Base-by-base conservation (phyloP, 2,888 invertebrate species). In the Ormia ochracea region DNA sequence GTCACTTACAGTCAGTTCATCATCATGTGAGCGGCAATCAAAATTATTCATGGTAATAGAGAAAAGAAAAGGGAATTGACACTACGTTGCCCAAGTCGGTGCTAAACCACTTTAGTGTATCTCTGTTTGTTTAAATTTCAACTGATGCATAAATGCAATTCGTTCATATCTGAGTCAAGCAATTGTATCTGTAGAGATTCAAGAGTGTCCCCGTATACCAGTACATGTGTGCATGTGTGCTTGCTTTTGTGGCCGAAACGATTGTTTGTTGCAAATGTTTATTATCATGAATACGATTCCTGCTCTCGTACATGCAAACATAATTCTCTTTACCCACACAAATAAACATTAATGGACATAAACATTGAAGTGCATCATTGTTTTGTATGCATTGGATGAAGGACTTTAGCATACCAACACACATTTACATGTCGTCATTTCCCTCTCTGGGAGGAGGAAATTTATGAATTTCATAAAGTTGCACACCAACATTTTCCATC, bases 321-420 rank as follows among this genome's bases (percentile, higher is more conserved):
- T 21, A 31, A 10, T 19, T 28, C 17, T 19, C n/a, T 21, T 21
- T 14, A 48, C 21, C 36, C 48, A 45, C 38, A 19, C 61, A 63
- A 43, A 48, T 38, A 33, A 38, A 69, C 61, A 54, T 54, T 48
- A 76, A 63, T 63, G 17, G 33, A 56, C 45, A 56, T 17, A 38
- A 56, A 63, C 54, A 41, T 23, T 48, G 31, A 38, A 70, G 45
- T 59, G 65, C 65, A 70, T 58, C 61, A 68, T 61, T 76, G 50
- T 73, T 74, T 58, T 68, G 36, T 56, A 58, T 80, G 72, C 68
- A 76, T 76, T 72, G 76, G 68, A 63, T 72, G 54, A 59, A 74
- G 50, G 59, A 65, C 33, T 52, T 52, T 33, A 14, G 6, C 50
- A 33, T 26, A 52, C 23, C 21, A 19, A 50, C 38, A 45, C 38